Base-by-base conservation (phyloP, 2,797 vertebrate species). In the Gymnocypris eckloni region DNA sequence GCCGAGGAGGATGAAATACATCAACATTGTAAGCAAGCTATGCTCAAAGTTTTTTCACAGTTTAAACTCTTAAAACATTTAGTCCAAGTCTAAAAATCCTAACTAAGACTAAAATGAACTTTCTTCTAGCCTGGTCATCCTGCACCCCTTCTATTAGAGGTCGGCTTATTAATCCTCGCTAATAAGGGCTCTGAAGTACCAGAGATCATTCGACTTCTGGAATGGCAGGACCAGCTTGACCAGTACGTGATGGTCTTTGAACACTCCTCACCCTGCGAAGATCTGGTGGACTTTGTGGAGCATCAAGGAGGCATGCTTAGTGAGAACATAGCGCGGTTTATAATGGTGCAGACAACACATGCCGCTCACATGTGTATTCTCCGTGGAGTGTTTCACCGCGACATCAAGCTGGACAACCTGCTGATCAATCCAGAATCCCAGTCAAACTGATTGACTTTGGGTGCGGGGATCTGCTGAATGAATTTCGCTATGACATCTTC, bases 381-480 rank as follows among this genome's bases (percentile, higher is more conserved):
- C 37, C 7, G 3, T 45, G 45, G 33, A 7, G 69, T 50, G 48
- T 43, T 71, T 6, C 69, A 71, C 39, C 16, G 69, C 0, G 69
- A 71, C 37, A 39, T 71, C 69, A 71, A 39, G 15, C 37, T 43
- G 20, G 39, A 43, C 33, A 72, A 72, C 41, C 39, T 72, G 11
- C 39, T 72, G 6, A 41, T 72, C 33, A 72, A 72, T 33, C 37
- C 16, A 13, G 39, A 43, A n/a, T 20, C 70, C 18, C 28, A 33
- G 41, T 43, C 70, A 72, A 72, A 72, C 70, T 72, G 4, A n/a
- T n/a, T 41, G 70, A 72, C 39, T 72, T 72, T 2, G 37, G 70
- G 6, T 72, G 37, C 18, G 39, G 33, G 22, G 70, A 72, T 16
- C 33, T 72, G 13, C 50, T 45, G 45, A 16, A 15, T 52, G 50